Evolutionary conservation across 1,140 invertebrate genomes (phyloP), one percentile per base, ranked within the genome.

Genomic region (Pachypeltis micranthus): DNA sequence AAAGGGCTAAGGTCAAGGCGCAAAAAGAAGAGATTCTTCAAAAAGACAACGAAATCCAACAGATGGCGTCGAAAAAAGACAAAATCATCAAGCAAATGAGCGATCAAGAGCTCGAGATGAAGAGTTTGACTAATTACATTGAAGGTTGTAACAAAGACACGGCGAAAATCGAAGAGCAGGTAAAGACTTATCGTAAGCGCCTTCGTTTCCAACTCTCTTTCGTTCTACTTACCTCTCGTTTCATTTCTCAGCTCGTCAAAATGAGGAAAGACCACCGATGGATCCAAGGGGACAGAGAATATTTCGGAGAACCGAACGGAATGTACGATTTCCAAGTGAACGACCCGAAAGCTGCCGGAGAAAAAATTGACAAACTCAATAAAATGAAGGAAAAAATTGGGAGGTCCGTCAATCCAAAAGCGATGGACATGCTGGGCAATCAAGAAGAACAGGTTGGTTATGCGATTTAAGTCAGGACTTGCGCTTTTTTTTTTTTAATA

Each of bases 391-490:
- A 87, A 57, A 85, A 85, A 73, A 77, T 96, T 67, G 83, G 85
- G 26, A 81, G 87, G 65, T 86, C 79, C 66, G 85, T 96, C 2
- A 95, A 95, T 74, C 83, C 86, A 62, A 80, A 89, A 68, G 91
- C 92, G 2, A 91, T 94, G 78, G 87, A 84, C 73, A 81, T 93
- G 70, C 78, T 94, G 47, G 86, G 84, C 29, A 86, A 88, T 70
- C 88, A 93, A 72, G 90, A 94, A 75, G 90, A 93, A 73, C 82
- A 87, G 78, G 84, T 85, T 71, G n/a, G n/a, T n/a, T n/a, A n/a
- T n/a, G n/a, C n/a, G n/a, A n/a, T n/a, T n/a, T n/a, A n/a, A n/a
- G n/a, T n/a, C n/a, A n/a, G n/a, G n/a, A n/a, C n/a, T n/a, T n/a
- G n/a, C n/a, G n/a, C n/a, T n/a, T n/a, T n/a, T n/a, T n/a, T n/a